phyloP scores from a whole-genome alignment of 2,888 invertebrate genomes.

The Isotomurus palustris region DNA sequence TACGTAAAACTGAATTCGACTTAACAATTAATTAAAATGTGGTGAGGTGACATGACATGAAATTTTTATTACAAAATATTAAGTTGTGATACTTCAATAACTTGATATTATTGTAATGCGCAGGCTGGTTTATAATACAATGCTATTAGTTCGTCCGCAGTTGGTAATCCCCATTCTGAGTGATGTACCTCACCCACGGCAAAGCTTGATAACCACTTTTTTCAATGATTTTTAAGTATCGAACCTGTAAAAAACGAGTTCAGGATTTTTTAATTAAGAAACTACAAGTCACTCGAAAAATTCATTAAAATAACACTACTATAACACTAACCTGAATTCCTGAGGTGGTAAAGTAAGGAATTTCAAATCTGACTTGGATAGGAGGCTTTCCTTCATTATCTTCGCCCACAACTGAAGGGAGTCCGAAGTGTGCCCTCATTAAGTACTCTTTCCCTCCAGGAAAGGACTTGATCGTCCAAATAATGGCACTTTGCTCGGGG shows the following conservation, averaged over 20 bases:
- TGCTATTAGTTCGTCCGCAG: constrained; percentile 74
- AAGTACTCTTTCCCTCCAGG: constrained; percentile 97
- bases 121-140: neutral
- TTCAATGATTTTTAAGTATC: constrained; percentile 96
- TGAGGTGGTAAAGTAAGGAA: constrained; percentile 97
- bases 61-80: too few species aligned
- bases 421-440: constrained; percentile 95
- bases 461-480: constrained; percentile 96
- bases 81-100: too few species aligned
- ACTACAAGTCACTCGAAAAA: constrained; percentile 1
- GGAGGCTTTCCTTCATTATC: constrained; percentile 94
- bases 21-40: too few species aligned
- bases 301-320: constrained; percentile 49
- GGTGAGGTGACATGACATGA: too few species aligned
- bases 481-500: constrained; percentile 92
- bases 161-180: constrained; percentile 98
- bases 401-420: constrained; percentile 92
- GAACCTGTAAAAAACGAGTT: constrained; percentile 55
- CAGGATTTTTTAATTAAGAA: neutral
- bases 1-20: too few species aligned
- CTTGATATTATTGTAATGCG: too few species aligned
- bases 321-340: constrained; percentile 99
- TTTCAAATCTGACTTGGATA: constrained; percentile 98
- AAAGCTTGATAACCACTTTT: constrained; percentile 98
- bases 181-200: constrained; percentile 99